These are phyloP conservation scores for Kryphioiulus occultus DNA, from an alignment of 2,888 invertebrate genomes.

Conservation along the genomic window DNA sequence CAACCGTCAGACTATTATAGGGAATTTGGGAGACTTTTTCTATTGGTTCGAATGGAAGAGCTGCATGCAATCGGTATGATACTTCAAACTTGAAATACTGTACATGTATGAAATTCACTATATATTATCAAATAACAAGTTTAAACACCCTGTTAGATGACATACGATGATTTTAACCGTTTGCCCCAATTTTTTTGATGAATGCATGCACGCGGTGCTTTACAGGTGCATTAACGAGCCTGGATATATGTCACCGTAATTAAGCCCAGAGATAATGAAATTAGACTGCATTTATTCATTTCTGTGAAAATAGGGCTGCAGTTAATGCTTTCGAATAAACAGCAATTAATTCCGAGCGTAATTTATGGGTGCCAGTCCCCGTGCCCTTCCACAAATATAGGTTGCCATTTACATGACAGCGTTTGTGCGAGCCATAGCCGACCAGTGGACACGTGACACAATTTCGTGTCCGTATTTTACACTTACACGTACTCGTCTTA, in stretches of 20 bases:
- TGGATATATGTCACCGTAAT: conserved; percentile 13
- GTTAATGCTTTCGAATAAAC: not conserved
- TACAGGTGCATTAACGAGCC: not conserved
- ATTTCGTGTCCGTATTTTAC: not conserved
- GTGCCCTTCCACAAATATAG: not conserved
- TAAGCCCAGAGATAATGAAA: not conserved
- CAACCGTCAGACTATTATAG: too few species aligned
- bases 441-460: not conserved
- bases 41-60: too few species aligned
- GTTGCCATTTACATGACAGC: not conserved
- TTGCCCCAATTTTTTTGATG: not conserved
- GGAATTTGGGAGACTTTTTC: too few species aligned
- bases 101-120: too few species aligned
- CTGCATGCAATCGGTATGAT: too few species aligned
- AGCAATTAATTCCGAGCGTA: not conserved
- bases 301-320: conserved; percentile 4
- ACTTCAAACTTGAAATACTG: too few species aligned
- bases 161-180: not conserved
- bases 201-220: not conserved
- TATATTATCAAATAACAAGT: too few species aligned
- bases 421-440: not conserved
- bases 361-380: not conserved
- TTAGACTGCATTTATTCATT: conserved; percentile 5
- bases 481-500: not conserved
- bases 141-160: not conserved